Percentiles rank a stretch among this genome's conserved stretches.
These are phyloP conservation scores for Poicephalus gulielmi DNA, from an alignment of 2,113 vertebrate genomes.

Conservation along the genomic window DNA sequence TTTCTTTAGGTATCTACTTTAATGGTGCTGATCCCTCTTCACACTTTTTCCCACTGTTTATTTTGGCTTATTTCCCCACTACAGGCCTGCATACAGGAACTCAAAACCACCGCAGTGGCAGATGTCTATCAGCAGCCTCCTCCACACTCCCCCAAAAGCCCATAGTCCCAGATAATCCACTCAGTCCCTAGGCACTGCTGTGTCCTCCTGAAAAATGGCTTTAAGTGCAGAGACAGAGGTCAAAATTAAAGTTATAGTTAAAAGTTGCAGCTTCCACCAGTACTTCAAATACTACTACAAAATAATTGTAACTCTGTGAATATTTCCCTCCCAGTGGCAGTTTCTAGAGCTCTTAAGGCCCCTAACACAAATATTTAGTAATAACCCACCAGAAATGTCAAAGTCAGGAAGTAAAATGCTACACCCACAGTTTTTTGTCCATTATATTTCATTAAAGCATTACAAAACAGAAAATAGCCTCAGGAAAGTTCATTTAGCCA, in stretches of 20 bases:
- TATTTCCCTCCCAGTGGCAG: not conserved
- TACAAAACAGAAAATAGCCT: conserved; percentile 9
- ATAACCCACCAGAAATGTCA: conserved; percentile 20
- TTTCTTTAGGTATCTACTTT: not conserved
- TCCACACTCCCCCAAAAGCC: not conserved
- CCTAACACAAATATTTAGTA: not conserved
- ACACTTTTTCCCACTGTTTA: not conserved
- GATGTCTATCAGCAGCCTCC: not conserved
- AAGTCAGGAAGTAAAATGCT: conserved; percentile 37
- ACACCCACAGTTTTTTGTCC: not conserved
- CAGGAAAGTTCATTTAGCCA: not conserved
- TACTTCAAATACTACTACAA: not conserved
- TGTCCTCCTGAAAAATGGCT: not conserved
- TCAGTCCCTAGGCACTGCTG: rapidly evolving
- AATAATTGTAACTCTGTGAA: not conserved
- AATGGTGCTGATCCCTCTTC: not conserved
- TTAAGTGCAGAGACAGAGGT: not conserved
- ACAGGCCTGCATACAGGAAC: not conserved
- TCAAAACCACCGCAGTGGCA: not conserved
- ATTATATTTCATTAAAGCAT: not conserved
- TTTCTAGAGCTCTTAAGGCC: not conserved
- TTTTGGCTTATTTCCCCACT: not conserved
- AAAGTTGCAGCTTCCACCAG: not conserved
- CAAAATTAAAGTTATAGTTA: not conserved
- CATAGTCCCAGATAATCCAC: not conserved